phyloP scores from a whole-genome alignment of 2,888 invertebrate genomes.

The Agrotis puta region DNA sequence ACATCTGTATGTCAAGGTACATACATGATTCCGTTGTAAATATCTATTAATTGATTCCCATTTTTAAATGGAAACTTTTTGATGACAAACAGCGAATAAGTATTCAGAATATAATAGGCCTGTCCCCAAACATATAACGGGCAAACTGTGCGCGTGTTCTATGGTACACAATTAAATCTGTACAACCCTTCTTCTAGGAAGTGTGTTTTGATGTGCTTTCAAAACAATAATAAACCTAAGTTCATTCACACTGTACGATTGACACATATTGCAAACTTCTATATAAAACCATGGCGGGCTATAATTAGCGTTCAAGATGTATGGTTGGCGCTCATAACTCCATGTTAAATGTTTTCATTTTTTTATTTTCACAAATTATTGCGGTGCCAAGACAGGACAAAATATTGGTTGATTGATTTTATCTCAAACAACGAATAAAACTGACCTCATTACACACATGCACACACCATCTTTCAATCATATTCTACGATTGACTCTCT shows the following conservation, averaged over 20 bases:
- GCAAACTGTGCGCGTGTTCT: too few relatives aligned
- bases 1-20: not conserved
- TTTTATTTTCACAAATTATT: too few relatives aligned
- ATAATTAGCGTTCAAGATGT: slow-evolving; percentile 68
- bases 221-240: not conserved
- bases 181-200: too few relatives aligned
- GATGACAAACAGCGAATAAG: not conserved
- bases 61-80: not conserved
- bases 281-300: slow-evolving; percentile 30
- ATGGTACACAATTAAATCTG: too few relatives aligned
- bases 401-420: too few relatives aligned
- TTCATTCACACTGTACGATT: not conserved
- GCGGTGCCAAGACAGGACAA: not conserved
- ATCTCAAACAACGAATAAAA: too few relatives aligned
- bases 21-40: not conserved
- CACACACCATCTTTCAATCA: too few relatives aligned
- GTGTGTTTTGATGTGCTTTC: too few relatives aligned
- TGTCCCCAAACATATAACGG: too few relatives aligned
- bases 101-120: not conserved
- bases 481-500: slow-evolving; percentile 7
- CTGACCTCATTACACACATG: too few relatives aligned
- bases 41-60: not conserved
- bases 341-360: slow-evolving; percentile 50
- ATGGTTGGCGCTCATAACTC: slow-evolving; percentile 63
- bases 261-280: not conserved